Conservation (phyloP, 2,113 vertebrate genomes). For the Promerops cafer region DNA sequence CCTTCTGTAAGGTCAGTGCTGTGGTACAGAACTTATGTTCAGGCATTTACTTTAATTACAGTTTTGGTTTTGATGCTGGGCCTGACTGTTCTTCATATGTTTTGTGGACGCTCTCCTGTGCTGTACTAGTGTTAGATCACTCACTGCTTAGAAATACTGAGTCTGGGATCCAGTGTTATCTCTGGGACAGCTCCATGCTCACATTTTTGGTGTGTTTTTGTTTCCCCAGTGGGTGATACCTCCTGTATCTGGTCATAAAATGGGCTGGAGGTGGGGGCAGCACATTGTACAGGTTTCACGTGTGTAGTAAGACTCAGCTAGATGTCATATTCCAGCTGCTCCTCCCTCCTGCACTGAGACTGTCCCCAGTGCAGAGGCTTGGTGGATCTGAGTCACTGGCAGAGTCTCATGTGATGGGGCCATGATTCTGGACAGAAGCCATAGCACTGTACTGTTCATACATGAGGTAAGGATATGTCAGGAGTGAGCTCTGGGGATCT, state of each 20-base stretch:
- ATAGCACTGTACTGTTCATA: background rate
- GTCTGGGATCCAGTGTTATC: background rate
- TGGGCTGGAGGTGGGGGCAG: background rate
- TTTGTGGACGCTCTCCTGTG: background rate
- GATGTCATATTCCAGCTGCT: background rate
- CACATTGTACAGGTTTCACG: background rate
- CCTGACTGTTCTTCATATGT: background rate
- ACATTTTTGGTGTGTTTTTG: background rate
- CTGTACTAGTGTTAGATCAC: background rate
- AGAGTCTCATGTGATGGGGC: background rate
- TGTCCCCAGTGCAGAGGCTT: background rate
- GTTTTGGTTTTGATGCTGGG: background rate
- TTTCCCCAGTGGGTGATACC: background rate
- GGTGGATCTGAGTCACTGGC: background rate
- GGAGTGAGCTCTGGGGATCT: background rate
- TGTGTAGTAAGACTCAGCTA: background rate
- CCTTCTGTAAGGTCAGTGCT: conserved; percentile 13
- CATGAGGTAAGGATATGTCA: background rate
- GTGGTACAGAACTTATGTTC: background rate
- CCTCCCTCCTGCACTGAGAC: background rate
- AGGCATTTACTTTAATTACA: background rate
- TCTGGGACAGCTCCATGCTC: background rate
- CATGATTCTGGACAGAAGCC: background rate
- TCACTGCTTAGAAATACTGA: background rate
- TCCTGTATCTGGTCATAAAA: background rate